Base-by-base conservation (phyloP, 1,140 invertebrate species). In the Drosophila lacteicornis region DNA sequence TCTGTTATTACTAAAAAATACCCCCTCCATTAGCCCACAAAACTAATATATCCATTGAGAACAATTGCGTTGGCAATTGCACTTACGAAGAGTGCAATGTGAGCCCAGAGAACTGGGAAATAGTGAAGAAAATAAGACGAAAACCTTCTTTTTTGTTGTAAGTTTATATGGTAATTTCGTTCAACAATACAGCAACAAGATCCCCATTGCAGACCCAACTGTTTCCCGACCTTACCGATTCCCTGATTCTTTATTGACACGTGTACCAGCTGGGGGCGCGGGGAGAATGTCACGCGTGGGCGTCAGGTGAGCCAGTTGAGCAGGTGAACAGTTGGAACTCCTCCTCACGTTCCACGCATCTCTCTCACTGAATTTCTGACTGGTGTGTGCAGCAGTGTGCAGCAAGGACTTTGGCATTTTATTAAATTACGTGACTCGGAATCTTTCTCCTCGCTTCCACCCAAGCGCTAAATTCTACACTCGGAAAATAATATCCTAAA, bases 391-490 rank as follows among this genome's bases (percentile, higher is more conserved):
- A 75, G 74, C 71, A 51, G 53, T 56, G 67, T 85, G 82, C 82
- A 75, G 74, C 71, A 51, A 85, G 82, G 74, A 85, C 82, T 85
- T 73, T 81, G 82, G 82, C 78, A 82, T 86, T 86, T 85, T 86
- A 85, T 85, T 82, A 82, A 85, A 85, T 85, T 86, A 85, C 82
- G 82, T 85, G 82, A 73, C 50, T 79, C 60, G 36, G 40, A 42
- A 49, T 66, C 61, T 22, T 60, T 22, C 33, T 57, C 17, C 59
- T 47, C 22, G n/a, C 61, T 42, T 25, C 30, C 49, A 27, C 22
- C 22, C 15, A 55, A 40, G 22, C 36, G 19, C 33, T 40, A 22
- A 56, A 11, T 12, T 9, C 19, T 47, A 60, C 43, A 57, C 59
- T 51, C 3, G 17, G 6, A 42, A 9, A 57, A 42, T 22, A 0